phyloP scores from a whole-genome alignment of 2,113 vertebrate species.

The Catharus minimus region DNA sequence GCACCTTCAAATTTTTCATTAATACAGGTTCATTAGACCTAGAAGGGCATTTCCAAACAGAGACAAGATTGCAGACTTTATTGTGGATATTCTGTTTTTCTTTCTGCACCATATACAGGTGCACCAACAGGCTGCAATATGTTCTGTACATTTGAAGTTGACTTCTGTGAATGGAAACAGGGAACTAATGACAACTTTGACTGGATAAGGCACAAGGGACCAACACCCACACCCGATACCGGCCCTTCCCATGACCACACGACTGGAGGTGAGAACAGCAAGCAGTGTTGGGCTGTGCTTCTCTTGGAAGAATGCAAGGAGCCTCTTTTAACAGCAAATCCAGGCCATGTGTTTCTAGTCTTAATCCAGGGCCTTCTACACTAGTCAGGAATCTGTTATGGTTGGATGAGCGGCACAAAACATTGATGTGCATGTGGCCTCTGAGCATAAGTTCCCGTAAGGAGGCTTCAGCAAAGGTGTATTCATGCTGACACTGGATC shows the following conservation, averaged over 20 bases:
- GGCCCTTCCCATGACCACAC: slow-evolving; percentile 81
- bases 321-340: not conserved
- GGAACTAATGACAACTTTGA: slow-evolving; percentile 73
- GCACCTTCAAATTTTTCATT: not conserved
- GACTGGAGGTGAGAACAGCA: slow-evolving; percentile 72
- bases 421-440: not conserved
- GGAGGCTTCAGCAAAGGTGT: not conserved
- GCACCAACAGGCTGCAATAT: not conserved
- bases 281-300: not conserved
- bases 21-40: not conserved
- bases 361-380: not conserved
- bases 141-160: slow-evolving; percentile 70
- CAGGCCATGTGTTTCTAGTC: not conserved
- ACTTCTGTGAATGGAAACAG: slow-evolving; percentile 79
- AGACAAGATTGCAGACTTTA: not conserved
- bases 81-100: not conserved
- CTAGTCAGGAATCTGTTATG: not conserved
- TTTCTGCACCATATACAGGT: not conserved
- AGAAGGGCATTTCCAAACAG: not conserved
- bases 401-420: not conserved
- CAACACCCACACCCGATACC: slow-evolving; percentile 70
- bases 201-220: slow-evolving; percentile 78
- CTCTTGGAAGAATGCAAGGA: not conserved
- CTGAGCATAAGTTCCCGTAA: not conserved
- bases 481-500: not conserved